phyloP scores from a whole-genome alignment of 2,888 invertebrate genomes.

The Hipparchia semele region DNA sequence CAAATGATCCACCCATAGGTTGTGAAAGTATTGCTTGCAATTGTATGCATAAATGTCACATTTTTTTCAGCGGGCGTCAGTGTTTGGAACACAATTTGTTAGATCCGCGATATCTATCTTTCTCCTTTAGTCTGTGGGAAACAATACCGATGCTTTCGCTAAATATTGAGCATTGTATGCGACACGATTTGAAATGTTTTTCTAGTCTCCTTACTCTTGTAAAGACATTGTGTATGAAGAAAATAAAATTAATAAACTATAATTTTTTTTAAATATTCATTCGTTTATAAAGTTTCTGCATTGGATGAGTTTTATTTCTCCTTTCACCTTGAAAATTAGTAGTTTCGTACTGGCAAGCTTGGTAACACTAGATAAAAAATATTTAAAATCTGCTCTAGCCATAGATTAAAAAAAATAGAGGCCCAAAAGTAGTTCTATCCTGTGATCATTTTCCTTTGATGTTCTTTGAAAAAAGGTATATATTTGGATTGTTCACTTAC shows the following conservation, averaged over 20 bases:
- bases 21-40: constrained; percentile 88
- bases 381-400: no score
- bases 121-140: constrained; percentile 2
- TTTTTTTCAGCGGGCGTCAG: no score
- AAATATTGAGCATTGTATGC: constrained; percentile 62
- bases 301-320: constrained; percentile 57
- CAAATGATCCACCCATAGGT: constrained; percentile 90
- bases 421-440: no score
- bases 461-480: no score
- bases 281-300: constrained; percentile 79
- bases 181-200: constrained; percentile 73
- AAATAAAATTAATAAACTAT: constrained; percentile 67
- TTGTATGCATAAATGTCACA: constrained; percentile 76
- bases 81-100: no score
- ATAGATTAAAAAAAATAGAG: no score
- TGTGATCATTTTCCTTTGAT: no score
- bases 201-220: constrained; percentile 81
- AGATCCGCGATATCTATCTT: constrained; percentile 26
- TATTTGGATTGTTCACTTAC: no score
- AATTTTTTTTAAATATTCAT: constrained; percentile 78
- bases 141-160: constrained; percentile 58
- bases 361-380: no score
- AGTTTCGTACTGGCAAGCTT: no score
- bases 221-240: constrained; percentile 77
- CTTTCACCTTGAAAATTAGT: not conserved